phyloP scores from a whole-genome alignment of 2,113 vertebrate species.

The Mormyrus lacerda region DNA sequence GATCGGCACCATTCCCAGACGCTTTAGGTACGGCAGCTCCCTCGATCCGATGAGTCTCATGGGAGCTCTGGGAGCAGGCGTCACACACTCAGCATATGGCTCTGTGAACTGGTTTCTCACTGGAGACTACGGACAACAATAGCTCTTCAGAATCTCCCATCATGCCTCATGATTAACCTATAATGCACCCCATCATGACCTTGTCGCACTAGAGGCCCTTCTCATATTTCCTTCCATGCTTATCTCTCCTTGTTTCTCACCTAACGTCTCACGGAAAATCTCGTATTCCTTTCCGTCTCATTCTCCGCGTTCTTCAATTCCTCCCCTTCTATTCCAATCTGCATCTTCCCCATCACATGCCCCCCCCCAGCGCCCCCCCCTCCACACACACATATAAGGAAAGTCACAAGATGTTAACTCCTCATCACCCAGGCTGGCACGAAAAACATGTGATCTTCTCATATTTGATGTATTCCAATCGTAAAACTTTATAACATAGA shows the following conservation, averaged over 20 bases:
- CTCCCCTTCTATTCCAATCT: background rate
- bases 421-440: background rate
- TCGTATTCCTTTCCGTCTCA: background rate
- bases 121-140: background rate
- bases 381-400: background rate
- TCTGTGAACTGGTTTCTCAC: background rate
- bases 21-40: background rate
- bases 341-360: background rate
- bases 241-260: background rate
- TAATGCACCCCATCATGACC: background rate
- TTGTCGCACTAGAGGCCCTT: background rate
- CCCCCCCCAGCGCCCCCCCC: background rate
- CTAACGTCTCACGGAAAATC: background rate
- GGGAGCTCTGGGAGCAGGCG: background rate
- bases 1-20: background rate
- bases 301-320: background rate
- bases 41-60: background rate
- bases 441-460: background rate
- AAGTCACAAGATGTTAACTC: background rate
- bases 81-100: background rate
- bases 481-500: background rate
- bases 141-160: background rate
- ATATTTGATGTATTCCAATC: background rate
- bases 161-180: background rate
- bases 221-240: background rate